Evolutionary conservation across 2,797 vertebrate species (phyloP).

Genomic region (Schizothorax lantsangensis): DNA sequence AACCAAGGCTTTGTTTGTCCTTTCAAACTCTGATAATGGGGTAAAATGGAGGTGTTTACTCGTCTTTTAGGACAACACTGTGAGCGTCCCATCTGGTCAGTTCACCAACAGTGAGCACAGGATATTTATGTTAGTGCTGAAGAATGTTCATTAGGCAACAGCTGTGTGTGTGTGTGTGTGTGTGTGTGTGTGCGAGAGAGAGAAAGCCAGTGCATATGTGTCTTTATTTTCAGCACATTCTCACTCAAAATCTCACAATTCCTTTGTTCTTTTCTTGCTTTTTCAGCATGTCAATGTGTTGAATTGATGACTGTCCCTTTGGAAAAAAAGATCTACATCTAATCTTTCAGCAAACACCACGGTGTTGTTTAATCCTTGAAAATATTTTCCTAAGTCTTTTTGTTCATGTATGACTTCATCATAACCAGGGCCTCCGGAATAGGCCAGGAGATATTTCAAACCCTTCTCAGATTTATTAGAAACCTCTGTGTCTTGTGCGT

Average conservation of each 20-base stretch:
- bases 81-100: slow-evolving; percentile 53
- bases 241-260: slow-evolving; percentile 15
- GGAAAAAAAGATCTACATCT: slow-evolving; percentile 34
- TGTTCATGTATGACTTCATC: slow-evolving; percentile 29
- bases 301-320: slow-evolving; percentile 25
- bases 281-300: slow-evolving; percentile 19
- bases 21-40: slow-evolving; percentile 49
- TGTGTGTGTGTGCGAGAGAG: neutral
- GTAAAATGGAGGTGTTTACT: slow-evolving; percentile 57
- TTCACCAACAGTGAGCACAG: slow-evolving; percentile 60
- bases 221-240: slow-evolving; percentile 30
- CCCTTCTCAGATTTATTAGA: slow-evolving; percentile 24
- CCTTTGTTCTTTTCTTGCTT: neutral
- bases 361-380: slow-evolving; percentile 54
- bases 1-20: slow-evolving; percentile 51
- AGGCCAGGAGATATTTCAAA: slow-evolving; percentile 35
- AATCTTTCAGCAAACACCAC: slow-evolving; percentile 64
- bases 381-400: slow-evolving; percentile 56
- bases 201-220: neutral
- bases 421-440: slow-evolving; percentile 8
- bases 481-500: neutral
- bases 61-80: slow-evolving; percentile 51
- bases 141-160: slow-evolving; percentile 73
- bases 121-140: slow-evolving; percentile 72
- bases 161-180: slow-evolving; percentile 63